Conservation (phyloP, 2,113 vertebrate genomes). For the Gila orcuttii region DNA sequence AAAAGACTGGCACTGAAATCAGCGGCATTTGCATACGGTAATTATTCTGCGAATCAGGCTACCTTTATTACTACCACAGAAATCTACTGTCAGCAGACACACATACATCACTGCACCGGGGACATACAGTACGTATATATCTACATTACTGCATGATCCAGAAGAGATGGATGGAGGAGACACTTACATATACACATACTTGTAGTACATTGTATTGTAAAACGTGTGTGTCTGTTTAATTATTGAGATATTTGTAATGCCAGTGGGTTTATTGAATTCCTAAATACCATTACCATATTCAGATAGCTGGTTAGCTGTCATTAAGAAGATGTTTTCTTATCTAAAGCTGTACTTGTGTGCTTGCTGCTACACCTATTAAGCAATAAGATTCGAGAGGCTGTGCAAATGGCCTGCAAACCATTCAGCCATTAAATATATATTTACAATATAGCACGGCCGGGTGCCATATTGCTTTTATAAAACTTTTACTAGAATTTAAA, state of each 20-base stretch:
- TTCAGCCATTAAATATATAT: not conserved
- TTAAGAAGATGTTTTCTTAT: no score
- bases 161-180: not conserved
- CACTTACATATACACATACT: not conserved
- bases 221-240: not conserved
- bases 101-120: constrained; percentile 17
- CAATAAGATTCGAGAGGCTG: not conserved
- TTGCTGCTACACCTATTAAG: not conserved
- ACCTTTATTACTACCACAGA: constrained; percentile 46
- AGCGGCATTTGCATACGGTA: constrained; percentile 44
- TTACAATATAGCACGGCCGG: not conserved
- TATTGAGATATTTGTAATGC: not conserved
- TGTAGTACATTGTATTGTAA: not conserved
- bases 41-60: constrained; percentile 44
- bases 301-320: not conserved
- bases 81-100: constrained; percentile 36
- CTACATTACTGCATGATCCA: not conserved
- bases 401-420: not conserved
- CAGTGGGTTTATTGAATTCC: not conserved
- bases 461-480: not conserved
- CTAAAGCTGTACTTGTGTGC: not conserved
- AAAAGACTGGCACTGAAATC: constrained; percentile 48
- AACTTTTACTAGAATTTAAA: not conserved
- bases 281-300: not conserved
- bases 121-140: constrained; percentile 17